These are phyloP conservation scores for Keiferia lycopersicella DNA, from an alignment of 2,888 invertebrate species.

Conservation along the genomic window DNA sequence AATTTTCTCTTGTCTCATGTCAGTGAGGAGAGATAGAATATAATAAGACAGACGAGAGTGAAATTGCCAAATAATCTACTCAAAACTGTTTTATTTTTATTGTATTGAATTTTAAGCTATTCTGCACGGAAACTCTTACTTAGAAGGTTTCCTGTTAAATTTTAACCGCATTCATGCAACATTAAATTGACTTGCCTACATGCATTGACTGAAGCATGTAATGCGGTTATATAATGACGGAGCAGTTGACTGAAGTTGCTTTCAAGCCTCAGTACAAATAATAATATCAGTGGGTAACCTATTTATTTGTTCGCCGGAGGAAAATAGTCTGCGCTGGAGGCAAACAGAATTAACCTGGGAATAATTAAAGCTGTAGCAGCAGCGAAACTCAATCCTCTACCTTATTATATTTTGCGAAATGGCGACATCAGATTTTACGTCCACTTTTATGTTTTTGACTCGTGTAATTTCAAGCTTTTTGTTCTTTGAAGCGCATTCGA, in stretches of 20 bases:
- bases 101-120: no score
- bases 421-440: slow-evolving; percentile 10
- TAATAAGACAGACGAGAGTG: no score
- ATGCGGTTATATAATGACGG: slow-evolving; percentile 4
- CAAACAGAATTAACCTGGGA: slow-evolving; percentile 19
- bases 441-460: background rate
- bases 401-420: slow-evolving; percentile 8
- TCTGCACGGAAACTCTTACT: no score
- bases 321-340: slow-evolving; percentile 14
- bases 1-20: no score
- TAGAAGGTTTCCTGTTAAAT: background rate
- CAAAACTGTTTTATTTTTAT: no score
- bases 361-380: slow-evolving; percentile 21
- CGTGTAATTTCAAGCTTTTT: background rate
- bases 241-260: slow-evolving; percentile 1
- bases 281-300: slow-evolving; percentile 15
- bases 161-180: background rate
- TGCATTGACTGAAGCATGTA: background rate
- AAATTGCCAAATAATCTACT: no score
- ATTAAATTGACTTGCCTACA: slow-evolving; percentile 4
- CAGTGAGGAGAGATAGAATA: no score
- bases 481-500: background rate
- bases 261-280: slow-evolving; percentile 9
- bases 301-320: slow-evolving; percentile 12
- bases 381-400: slow-evolving; percentile 18